Base-by-base conservation (phyloP, 2,797 vertebrate species). In the Halcyon chelicuti region DNA sequence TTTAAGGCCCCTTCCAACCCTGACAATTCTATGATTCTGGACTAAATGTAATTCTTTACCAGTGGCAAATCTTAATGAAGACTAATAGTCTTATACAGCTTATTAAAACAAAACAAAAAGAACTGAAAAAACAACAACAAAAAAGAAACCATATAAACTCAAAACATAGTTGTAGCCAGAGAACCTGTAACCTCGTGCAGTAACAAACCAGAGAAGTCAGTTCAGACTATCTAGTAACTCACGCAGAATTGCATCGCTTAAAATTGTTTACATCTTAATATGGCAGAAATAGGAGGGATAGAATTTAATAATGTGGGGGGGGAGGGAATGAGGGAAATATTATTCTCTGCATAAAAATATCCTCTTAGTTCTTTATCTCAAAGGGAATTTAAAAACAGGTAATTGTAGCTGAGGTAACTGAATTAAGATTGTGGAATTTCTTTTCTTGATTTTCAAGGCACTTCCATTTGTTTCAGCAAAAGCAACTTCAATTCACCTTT, bases 391-490 rank as follows among this genome's bases (percentile, higher is more conserved):
- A 55, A 86, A 92, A 83, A 26, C 47, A 91, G 10, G 8, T 46
- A 81, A 70, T 14, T 39, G 1, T 47, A 54, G 8, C 72, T 55
- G 73, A 95, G n/a, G 79, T 79, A 92, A 94, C 5, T 21, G 51
- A 74, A 90, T 40, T 79, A 51, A 77, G 74, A 39, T 61, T 47
- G 51, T 19, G 51, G 39, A 86, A 86, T 49, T 86, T 83, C 47
- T 90, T 70, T 76, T 62, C 73, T 92, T 54, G 60, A 73, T 88
- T 93, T 92, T 85, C 52, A 86, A 95, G 93, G 88, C 93, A 95
- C 86, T 82, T 90, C 26, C 31, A 46, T 78, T 93, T 88, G 78
- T 88, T 92, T 90, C 86, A 79, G n/a, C 39, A 79, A 86, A 91
- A 47, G 46, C 76, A 93, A 78, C 20, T 76, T 25, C 42, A 29